A percentile compares a stretch with the other conserved stretches of the same genome.
Evolutionary conservation across 2,888 invertebrate species (phyloP).

Genomic region (Brachyopa scutellaris): DNA sequence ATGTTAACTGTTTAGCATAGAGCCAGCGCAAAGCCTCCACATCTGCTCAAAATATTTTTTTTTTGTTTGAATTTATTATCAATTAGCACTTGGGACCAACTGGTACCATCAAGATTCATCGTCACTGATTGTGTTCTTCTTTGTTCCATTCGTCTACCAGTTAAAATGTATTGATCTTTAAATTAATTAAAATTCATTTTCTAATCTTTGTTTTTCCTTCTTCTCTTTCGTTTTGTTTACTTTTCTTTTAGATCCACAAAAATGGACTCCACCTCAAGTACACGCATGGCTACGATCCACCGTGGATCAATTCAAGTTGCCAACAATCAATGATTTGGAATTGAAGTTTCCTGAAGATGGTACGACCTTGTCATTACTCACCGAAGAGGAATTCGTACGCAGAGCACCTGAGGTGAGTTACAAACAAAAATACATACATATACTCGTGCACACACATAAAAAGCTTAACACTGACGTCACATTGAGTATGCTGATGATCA

Average conservation of each 20-base stretch:
- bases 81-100: slow-evolving; percentile 56
- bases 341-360: slow-evolving; percentile 93
- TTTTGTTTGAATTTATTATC: slow-evolving; percentile 5
- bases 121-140: slow-evolving; percentile 1
- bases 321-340: slow-evolving; percentile 87
- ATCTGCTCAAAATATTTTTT: not conserved
- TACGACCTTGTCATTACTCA: slow-evolving; percentile 87
- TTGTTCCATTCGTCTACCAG: too few relatives aligned
- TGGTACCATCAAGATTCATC: slow-evolving; percentile 37
- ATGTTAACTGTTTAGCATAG: too few relatives aligned
- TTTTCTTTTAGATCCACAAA: slow-evolving; percentile 89
- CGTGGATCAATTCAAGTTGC: slow-evolving; percentile 89
- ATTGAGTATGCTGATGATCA: slow-evolving; percentile 32
- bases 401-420: slow-evolving; percentile 89
- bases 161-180: too few relatives aligned
- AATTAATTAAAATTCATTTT: too few relatives aligned
- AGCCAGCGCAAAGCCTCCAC: not conserved
- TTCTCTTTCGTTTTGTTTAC: not conserved
- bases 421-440: slow-evolving; percentile 14
- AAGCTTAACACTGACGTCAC: slow-evolving; percentile 58
- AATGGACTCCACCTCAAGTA: slow-evolving; percentile 93
- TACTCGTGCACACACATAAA: slow-evolving; percentile 4
- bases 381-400: slow-evolving; percentile 92
- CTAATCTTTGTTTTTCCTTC: too few relatives aligned
- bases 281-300: slow-evolving; percentile 95